Conservation (phyloP, 2,113 vertebrate species). For the Campylomormyrus tamandua region DNA sequence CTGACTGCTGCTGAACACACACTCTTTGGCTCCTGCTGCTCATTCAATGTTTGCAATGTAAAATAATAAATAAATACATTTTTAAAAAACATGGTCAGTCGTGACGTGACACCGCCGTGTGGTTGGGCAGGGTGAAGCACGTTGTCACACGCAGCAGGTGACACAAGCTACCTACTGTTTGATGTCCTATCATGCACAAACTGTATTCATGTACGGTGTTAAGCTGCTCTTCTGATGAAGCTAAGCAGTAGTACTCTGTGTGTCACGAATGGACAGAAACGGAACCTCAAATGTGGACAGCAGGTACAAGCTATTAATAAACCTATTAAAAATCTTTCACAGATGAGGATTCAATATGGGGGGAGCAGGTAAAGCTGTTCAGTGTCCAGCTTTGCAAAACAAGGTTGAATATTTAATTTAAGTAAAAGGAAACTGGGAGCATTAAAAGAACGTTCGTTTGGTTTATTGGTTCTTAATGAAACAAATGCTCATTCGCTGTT, state of each 20-base stretch:
- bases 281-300: background rate
- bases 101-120: background rate
- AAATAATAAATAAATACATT: slow-evolving; percentile 72
- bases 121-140: background rate
- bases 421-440: background rate
- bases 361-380: background rate
- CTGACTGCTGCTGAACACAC: slow-evolving; percentile 74
- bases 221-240: background rate
- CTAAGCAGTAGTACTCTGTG: background rate
- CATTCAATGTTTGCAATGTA: slow-evolving; percentile 66
- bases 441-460: background rate
- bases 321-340: background rate
- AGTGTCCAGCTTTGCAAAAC: background rate
- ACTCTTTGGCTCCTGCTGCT: slow-evolving; percentile 69
- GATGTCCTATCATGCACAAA: background rate
- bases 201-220: background rate
- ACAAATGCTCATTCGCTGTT: background rate
- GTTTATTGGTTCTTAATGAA: slow-evolving; percentile 1
- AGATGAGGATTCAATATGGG: background rate
- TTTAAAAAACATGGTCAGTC: slow-evolving; percentile 26
- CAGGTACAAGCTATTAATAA: background rate
- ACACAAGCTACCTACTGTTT: background rate
- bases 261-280: background rate
- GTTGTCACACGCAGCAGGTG: background rate
- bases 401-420: background rate